Base-by-base conservation (phyloP, 2,113 vertebrate species). In the Astur gentilis region DNA sequence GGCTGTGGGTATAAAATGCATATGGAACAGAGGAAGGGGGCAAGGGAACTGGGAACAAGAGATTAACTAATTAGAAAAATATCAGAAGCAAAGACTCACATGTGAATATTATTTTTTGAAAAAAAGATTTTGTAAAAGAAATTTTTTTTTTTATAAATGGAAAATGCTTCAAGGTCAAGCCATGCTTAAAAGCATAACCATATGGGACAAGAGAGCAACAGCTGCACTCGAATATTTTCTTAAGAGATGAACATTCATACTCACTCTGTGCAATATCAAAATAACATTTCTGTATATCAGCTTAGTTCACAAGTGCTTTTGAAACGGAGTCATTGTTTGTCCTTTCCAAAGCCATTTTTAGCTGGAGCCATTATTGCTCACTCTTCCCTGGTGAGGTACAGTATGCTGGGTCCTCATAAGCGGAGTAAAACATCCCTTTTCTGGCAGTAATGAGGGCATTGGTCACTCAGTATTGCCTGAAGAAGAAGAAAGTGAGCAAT, bases 141-240 rank as follows among this genome's bases (percentile, higher is more conserved):
- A 2, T 97, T 52, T 88, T 64, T 45, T 45, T 47, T 79, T 82
- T 96, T 62, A 82, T 91, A 97, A 96, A 97, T 96, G 95, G 96
- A 97, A 98, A 98, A 95, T 94, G 36, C 83, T 94, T 97, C 73
- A 93, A 96, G 78, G 96, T 97, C 87, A 94, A 97, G 85, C 69
- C 92, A 73, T 90, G 73, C 71, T 98, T 97, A 79, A 98, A 98
- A 97, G 83, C 83, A 89, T 87, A 97, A 96, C 95, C 92, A 95
- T 97, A 96, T 93, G 95, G 97, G 96, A 97, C 81, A 96, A 95
- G 91, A 95, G 49, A 91, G 57, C 62, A 97, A 97, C 97, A 96
- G 97, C 96, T 96, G 96, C 86, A 83, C n/a, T 88, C 65, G 95
- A 93, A 89, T 97, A 97, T 96, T 98, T 98, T 97, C 88, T 97